Evolutionary conservation across 2,113 vertebrate genomes (phyloP), one percentile per base, ranked within the genome.

Genomic region (Arizona elegans): DNA sequence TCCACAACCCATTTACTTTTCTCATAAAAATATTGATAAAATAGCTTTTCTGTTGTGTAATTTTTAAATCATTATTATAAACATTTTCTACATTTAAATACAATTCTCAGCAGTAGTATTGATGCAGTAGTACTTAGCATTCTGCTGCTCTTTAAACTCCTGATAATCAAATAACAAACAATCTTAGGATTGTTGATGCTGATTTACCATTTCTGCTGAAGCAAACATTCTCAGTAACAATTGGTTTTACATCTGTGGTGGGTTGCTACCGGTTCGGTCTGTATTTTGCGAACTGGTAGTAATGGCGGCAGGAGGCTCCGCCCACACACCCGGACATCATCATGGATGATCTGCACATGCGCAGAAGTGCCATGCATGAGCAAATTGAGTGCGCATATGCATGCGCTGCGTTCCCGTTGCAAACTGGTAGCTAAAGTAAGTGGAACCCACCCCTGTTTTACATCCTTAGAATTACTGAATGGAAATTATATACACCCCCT

Each of bases 191-290:
- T 53, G 86, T 93, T 56, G 91, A 91, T 75, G 75, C 56, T 86
- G 21, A 92, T 59, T 86, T 95, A 3, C 43, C 88, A 55, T 94
- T 96, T 95, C 93, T 54, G 92, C 93, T 59, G n/a, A 95, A 96
- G 87, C 54, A 94, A 94, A 95, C n/a, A 26, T 94, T 75, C 8
- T 19, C 53, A 56, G 75, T 92, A 92, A 95, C 95, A 95, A 95
- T 94, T 13, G 92, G 90, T 94, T 93, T 92, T 11, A 55, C 93
- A 92, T 95, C 86, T 6, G 47, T 50, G 5, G 6, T 50, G 6
- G 47, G 47, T 50, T 50, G 47, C 47, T 50, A 7, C 6, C 6
- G 47, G 47, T 50, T 50, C 47, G 47, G 47, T 50, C 47, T 4
- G 5, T 3, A 50, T 50, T 6, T 50, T 50, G 47, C 47, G 6